Evolutionary conservation across 2,113 vertebrate species (phyloP), one percentile per base, ranked within the genome.

Genomic region (Dascyllus trimaculatus): DNA sequence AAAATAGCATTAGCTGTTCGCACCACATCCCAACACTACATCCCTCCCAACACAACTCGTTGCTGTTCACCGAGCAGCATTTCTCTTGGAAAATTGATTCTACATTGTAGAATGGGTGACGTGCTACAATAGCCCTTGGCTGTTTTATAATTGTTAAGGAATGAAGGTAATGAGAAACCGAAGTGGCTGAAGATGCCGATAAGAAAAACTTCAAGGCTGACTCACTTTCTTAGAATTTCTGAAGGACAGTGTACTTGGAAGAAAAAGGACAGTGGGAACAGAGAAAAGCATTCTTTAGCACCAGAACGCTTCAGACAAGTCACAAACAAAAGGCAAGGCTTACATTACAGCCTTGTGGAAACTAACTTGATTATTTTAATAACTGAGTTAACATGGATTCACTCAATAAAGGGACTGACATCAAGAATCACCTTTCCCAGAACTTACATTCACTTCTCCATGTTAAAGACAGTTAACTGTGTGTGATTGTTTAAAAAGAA

Each of bases 41-140:
- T 53, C n/a, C 0, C 6, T 40, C 24, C 35, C 17, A 29, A 46
- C 6, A 32, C 22, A 56, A 56, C 21, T 45, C 26, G 58, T 1
- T 43, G 18, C 1, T 24, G 25, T 2, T 59, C 21, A 60, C 32
- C 40, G 26, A 18, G 14, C 4, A 1, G 5, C 2, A 11, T 24
- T 22, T 52, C 18, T 54, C 21, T 26, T 21, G 18, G 21, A 38
- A 71, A 67, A 56, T 14, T 43, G 38, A 65, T 48, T 32, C 65
- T 25, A 19, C 15, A 11, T 15, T 60, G 19, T 26, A 18, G 18
- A 70, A 52, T 4, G 3, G 43, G 4, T 43, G 15, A 73, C 6
- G 45, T 45, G n/a, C 18, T 26, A 80, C 58, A 76, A 64, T 18
- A 22, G 24, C 72, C 43, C n/a, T 40, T 9, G 35, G 45, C 17